These are phyloP conservation scores for Lerema accius DNA, from an alignment of 1,140 invertebrate species.

Conservation along the genomic window DNA sequence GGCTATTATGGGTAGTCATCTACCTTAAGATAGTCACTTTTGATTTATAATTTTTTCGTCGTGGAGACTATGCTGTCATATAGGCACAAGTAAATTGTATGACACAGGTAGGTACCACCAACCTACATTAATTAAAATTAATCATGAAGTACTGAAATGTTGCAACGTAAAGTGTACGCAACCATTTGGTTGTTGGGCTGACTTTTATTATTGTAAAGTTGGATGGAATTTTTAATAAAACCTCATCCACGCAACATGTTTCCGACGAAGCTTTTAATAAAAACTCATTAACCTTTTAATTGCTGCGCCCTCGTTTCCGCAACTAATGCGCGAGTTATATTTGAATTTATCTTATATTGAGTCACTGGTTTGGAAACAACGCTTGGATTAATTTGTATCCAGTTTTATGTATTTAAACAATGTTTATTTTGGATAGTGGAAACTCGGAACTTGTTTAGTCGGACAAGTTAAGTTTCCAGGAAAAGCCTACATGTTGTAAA, in stretches of 20 bases:
- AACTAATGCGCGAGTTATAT: constrained; percentile 5
- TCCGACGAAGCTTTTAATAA: constrained; percentile 22
- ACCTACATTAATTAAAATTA: no score
- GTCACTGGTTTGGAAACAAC: background rate
- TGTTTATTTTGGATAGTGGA: background rate
- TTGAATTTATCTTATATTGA: constrained; percentile 7
- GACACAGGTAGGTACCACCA: no score
- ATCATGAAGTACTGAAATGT: background rate
- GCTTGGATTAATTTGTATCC: background rate
- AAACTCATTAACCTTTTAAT: constrained; percentile 21
- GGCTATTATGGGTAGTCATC: no score
- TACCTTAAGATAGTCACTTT: no score
- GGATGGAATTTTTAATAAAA: constrained; percentile 44
- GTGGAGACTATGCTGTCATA: no score
- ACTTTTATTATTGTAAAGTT: constrained; percentile 25
- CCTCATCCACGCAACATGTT: constrained; percentile 9
- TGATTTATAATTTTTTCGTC: no score
- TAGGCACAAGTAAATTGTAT: no score
- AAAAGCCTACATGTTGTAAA: no score
- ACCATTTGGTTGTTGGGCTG: background rate
- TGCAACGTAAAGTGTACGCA: background rate
- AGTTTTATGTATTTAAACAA: background rate
- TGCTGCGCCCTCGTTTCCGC: constrained; percentile 2
- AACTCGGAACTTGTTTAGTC: no score
- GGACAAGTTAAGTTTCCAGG: no score